These are phyloP conservation scores for Ovis canadensis DNA, from an alignment of 2,113 vertebrate species.

Conservation along the genomic window DNA sequence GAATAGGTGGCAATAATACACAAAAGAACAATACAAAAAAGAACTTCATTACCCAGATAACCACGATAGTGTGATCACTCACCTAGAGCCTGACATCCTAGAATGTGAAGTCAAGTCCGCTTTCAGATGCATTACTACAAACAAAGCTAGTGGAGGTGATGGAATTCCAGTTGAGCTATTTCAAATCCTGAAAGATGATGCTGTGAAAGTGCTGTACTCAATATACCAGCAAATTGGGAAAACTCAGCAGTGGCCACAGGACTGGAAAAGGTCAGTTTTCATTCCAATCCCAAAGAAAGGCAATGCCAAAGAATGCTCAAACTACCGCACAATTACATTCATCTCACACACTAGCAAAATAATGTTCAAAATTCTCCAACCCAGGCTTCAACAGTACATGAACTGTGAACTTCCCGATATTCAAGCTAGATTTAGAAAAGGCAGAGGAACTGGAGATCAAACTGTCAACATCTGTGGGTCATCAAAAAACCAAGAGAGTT, in stretches of 20 bases:
- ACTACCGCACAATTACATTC: neutral
- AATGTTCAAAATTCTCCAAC: neutral
- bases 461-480: neutral
- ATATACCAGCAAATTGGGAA: neutral
- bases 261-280: neutral
- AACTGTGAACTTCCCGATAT: neutral
- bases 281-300: neutral
- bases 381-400: neutral
- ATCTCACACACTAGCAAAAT: neutral
- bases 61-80: neutral
- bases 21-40: neutral
- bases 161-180: neutral
- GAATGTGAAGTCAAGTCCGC: neutral
- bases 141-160: neutral
- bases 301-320: neutral
- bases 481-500: neutral
- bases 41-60: neutral
- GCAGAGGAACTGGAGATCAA: neutral
- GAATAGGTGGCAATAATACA: neutral
- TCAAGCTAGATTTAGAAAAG: neutral
- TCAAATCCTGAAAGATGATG: neutral
- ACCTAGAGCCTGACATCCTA: neutral
- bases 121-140: neutral
- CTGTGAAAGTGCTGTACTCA: neutral
- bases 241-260: neutral